Evolutionary conservation across 2,113 vertebrate species (phyloP).

Genomic region (Odocoileus hemionus): DNA sequence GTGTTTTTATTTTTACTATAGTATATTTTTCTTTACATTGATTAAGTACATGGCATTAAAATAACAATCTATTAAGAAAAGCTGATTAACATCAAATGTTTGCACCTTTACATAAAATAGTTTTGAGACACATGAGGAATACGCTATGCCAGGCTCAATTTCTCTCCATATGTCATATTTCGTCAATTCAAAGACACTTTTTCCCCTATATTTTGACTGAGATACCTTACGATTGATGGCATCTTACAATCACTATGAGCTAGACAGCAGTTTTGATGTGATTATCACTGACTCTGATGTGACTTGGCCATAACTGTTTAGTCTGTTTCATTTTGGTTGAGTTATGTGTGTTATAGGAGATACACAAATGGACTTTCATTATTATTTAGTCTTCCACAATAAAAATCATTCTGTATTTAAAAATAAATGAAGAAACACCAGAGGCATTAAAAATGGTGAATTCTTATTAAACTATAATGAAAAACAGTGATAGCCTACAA

Average conservation of each 20-base stretch:
- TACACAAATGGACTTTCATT: not conserved
- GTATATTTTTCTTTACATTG: not conserved
- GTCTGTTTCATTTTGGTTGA: not conserved
- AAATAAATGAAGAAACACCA: slow-evolving; percentile 28
- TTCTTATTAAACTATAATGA: not conserved
- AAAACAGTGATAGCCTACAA: not conserved
- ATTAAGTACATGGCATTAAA: not conserved
- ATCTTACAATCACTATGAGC: not conserved
- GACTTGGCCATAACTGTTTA: not conserved
- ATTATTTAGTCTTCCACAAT: not conserved
- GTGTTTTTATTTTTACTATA: not conserved
- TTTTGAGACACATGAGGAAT: not conserved
- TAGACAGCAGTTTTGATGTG: not conserved
- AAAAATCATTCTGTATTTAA: not conserved
- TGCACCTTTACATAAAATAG: not conserved
- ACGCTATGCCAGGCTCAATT: not conserved
- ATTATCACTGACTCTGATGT: not conserved
- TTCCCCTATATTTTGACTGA: not conserved
- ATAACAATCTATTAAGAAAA: not conserved
- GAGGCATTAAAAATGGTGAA: not conserved
- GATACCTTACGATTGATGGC: not conserved
- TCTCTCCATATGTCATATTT: not conserved
- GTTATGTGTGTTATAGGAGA: not conserved
- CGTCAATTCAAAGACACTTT: not conserved
- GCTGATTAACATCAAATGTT: not conserved